These are phyloP conservation scores for Gila orcuttii DNA, from an alignment of 2,113 vertebrate species.

Conservation along the genomic window DNA sequence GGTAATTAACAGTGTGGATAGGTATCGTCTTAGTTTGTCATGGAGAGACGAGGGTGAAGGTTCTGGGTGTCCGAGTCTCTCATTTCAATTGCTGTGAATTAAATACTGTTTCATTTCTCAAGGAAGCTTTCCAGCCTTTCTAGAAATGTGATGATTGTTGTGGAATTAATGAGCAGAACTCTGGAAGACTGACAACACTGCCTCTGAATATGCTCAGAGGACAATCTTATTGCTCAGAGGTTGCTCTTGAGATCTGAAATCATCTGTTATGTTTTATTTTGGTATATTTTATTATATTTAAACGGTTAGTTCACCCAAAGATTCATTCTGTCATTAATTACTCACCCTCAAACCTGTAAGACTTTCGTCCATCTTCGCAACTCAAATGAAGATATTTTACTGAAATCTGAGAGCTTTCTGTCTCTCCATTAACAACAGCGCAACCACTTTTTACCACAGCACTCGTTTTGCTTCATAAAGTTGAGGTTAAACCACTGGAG, in stretches of 20 bases:
- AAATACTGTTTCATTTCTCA: constrained; percentile 51
- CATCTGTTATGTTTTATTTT: not conserved
- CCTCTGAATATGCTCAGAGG: not conserved
- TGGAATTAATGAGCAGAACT: not conserved
- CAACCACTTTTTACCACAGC: no score
- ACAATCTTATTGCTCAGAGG: not conserved
- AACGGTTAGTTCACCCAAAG: no score
- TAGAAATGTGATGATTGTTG: constrained; percentile 43
- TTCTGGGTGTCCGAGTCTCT: constrained; percentile 37
- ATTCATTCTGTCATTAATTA: no score
- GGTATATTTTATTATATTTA: not conserved
- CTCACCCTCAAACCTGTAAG: no score
- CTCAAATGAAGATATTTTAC: no score
- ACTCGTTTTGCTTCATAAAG: no score
- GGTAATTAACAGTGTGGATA: constrained; percentile 66
- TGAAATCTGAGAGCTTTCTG: no score
- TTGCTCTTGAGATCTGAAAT: not conserved
- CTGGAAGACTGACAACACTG: not conserved
- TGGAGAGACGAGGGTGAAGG: not conserved
- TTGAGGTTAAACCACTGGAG: no score
- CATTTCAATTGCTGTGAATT: constrained; percentile 44
- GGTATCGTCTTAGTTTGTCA: constrained; percentile 18
- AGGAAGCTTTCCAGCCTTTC: constrained; percentile 36
- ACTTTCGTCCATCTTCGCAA: no score
- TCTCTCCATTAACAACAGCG: no score